These are phyloP conservation scores for Alexandromys fortis DNA, from an alignment of 2,113 vertebrate species.

Conservation along the genomic window DNA sequence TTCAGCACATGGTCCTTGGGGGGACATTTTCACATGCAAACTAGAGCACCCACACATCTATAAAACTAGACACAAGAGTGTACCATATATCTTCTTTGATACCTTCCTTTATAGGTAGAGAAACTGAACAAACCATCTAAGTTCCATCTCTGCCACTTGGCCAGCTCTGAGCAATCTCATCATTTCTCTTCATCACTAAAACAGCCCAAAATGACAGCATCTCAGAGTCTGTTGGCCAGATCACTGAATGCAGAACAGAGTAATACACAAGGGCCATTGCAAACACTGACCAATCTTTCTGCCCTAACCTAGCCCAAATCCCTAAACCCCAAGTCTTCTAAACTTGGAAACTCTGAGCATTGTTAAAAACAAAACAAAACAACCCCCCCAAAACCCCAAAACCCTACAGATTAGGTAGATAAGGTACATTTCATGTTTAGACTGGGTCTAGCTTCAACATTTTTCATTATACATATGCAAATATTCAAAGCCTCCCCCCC, in stretches of 20 bases:
- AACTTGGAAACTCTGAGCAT: background rate
- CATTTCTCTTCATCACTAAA: background rate
- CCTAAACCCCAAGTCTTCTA: background rate
- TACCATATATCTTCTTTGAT: background rate
- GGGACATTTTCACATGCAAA: background rate
- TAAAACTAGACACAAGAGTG: background rate
- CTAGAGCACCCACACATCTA: background rate
- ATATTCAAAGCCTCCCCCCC: background rate
- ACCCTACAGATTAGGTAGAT: background rate
- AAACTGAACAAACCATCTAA: background rate
- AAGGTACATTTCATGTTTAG: background rate
- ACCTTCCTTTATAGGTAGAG: background rate
- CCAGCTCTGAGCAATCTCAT: background rate
- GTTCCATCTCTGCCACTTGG: background rate
- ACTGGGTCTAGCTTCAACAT: background rate
- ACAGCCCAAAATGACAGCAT: background rate
- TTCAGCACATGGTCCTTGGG: background rate
- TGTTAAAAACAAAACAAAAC: background rate
- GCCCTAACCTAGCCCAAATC: background rate
- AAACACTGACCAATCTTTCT: background rate
- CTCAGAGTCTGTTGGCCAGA: background rate
- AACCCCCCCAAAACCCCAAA: background rate
- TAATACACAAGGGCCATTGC: background rate
- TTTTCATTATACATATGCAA: background rate
- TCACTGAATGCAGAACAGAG: background rate